Conservation (phyloP, 2,797 vertebrate genomes). For the Malurus leucopterus region DNA sequence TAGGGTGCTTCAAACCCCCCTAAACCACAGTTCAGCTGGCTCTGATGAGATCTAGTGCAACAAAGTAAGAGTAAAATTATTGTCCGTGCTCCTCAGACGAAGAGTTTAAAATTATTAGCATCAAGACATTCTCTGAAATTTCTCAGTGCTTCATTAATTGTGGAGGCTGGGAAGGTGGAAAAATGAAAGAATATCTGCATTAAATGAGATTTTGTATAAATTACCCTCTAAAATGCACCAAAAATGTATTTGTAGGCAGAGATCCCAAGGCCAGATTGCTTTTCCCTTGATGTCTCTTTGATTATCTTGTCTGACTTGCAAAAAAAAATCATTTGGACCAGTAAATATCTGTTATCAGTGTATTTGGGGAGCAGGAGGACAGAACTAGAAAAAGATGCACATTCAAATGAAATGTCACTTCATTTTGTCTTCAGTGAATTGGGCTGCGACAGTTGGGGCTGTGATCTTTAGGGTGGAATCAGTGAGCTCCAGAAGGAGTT, state of each 20-base stretch:
- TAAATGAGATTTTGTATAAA: constrained; percentile 61
- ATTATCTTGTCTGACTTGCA: constrained; percentile 25
- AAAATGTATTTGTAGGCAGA: constrained; percentile 49
- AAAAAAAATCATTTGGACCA: constrained; percentile 25
- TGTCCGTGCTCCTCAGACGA: constrained; percentile 6
- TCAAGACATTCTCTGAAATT: constrained; percentile 28
- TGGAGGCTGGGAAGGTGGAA: constrained; percentile 50
- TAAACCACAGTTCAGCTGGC: not conserved
- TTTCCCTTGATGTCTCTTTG: constrained; percentile 49
- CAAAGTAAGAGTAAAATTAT: not conserved
- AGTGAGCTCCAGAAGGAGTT: not conserved
- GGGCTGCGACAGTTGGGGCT: not conserved
- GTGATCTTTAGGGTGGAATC: not conserved
- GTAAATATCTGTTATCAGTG: constrained; percentile 4
- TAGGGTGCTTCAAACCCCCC: fast-evolving
- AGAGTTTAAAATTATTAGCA: constrained; percentile 50
- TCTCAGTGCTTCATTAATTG: constrained; percentile 51
- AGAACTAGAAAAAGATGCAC: not conserved
- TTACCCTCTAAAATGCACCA: constrained; percentile 57
- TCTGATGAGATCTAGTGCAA: not conserved
- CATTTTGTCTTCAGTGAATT: not conserved
- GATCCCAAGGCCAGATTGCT: constrained; percentile 37
- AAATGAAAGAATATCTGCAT: constrained; percentile 53
- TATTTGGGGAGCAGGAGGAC: not conserved
- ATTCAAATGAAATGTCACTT: no score